Base-by-base conservation (phyloP, 2,888 invertebrate genomes). In the Operophtera brumata region DNA sequence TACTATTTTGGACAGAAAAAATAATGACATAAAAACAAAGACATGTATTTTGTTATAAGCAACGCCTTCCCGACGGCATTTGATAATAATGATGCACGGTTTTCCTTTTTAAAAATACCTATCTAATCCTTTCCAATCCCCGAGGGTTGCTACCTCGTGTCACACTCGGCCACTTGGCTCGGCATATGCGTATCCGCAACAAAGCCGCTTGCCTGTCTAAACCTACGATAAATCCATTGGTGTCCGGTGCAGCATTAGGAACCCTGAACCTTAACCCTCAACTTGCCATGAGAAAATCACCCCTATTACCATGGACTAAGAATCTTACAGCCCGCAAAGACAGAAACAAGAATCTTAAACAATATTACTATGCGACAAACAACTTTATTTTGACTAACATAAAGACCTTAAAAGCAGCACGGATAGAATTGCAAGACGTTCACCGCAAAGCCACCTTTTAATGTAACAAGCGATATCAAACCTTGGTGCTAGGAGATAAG, bases 161-260 rank as follows among this genome's bases (percentile, higher is more conserved):
- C 43, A 47, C 43, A 37, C 28, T n/a, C 42, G 47, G 34, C 43
- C 47, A 47, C 53, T 47, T 51, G 50, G 39, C 55, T 12, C 43
- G 39, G 14, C 42, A 68, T 20, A 20, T 71, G 78, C 78, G 78
- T 79, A 75, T 75, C 77, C 70, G 73, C 73, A 73, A 80, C 80
- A 82, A 82, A 83, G 81, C 81, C 70, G 80, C 75, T 79, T 79
- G 70, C 66, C 73, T 75, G 77, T 78, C 78, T 77, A 77, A 79
- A 77, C 80, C 78, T 75, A 72, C 79, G 77, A 82, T 82, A 82
- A 81, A 80, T 80, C 82, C 77, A 77, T 78, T 78, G 78, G 79
- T 80, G 80, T 82, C 82, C 80, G 64, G 69, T 70, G 78, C 82
- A 82, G 80, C 79, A 35, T 46, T 39, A 25, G 41, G 36, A 11